Evolutionary conservation across 30 jellyfish, hydroid and myxozoan genomes (phyloP).

Genomic region (Hydractinia symbiolongicarpus): DNA sequence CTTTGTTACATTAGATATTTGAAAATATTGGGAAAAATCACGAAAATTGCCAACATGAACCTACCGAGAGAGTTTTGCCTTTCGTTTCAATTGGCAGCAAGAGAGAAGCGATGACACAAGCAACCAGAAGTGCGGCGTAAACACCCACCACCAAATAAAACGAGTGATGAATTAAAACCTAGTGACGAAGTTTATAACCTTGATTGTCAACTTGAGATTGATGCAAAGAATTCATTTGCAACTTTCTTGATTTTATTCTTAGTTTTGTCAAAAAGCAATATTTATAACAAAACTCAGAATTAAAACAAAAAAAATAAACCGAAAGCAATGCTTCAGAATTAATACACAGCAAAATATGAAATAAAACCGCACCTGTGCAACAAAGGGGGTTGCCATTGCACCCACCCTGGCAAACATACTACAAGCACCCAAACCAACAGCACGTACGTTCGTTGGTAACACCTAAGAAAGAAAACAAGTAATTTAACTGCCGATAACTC

Average conservation of each 20-base stretch:
- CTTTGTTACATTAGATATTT: neutral
- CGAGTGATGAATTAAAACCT: constrained; percentile 72
- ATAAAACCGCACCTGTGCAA: constrained; percentile 68
- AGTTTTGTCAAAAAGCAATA: neutral
- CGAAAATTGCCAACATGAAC: too few relatives aligned
- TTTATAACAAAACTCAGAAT: neutral
- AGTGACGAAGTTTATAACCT: neutral
- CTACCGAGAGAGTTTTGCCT: constrained; percentile 80
- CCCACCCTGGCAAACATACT: constrained; percentile 76
- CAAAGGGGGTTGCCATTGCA: constrained; percentile 86
- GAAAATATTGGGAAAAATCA: neutral
- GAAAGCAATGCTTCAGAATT: neutral
- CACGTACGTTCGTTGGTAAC: constrained; percentile 79
- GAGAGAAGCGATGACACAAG: constrained; percentile 36
- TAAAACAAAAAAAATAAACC: neutral
- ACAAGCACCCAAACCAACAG: constrained; percentile 77
- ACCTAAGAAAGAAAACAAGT: constrained; percentile 38
- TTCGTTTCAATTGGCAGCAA: constrained; percentile 77
- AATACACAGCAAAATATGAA: neutral
- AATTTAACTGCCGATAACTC: too few relatives aligned
- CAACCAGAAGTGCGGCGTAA: constrained; percentile 33
- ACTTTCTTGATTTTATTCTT: too few relatives aligned
- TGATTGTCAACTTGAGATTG: too few relatives aligned
- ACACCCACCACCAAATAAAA: constrained; percentile 43
- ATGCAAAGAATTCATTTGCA: too few relatives aligned